These are phyloP conservation scores for Leptopilina myrica DNA, from an alignment of 2,888 invertebrate species.

Conservation along the genomic window DNA sequence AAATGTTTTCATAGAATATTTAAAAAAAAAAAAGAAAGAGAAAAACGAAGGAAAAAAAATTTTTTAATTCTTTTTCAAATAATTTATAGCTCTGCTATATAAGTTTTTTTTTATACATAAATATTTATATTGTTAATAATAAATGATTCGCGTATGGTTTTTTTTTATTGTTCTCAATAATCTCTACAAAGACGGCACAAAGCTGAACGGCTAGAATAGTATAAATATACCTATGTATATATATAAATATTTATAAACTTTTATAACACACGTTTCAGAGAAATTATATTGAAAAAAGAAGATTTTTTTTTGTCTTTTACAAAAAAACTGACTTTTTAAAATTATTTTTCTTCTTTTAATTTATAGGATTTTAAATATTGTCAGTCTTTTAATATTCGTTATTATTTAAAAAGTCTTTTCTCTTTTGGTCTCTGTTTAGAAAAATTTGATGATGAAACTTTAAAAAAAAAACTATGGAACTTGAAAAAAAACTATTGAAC, in stretches of 20 bases:
- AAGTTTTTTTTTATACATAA: slow-evolving; percentile 46
- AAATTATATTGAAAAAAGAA: slow-evolving; percentile 7
- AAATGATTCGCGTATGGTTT: slow-evolving; percentile 50
- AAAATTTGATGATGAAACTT: no score
- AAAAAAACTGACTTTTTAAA: neutral
- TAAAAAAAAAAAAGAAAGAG: neutral
- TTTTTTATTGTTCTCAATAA: slow-evolving; percentile 61
- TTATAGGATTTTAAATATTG: slow-evolving; percentile 46
- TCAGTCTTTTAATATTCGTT: slow-evolving; percentile 53
- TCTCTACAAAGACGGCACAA: slow-evolving; percentile 73
- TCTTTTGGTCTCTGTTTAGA: neutral
- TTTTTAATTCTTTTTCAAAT: neutral
- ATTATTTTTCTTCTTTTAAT: slow-evolving; percentile 26
- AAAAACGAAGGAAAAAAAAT: neutral
- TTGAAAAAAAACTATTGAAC: no score
- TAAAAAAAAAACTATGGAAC: no score
- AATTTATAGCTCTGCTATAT: slow-evolving; percentile 41
- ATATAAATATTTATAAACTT: slow-evolving; percentile 66
- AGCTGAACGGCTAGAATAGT: slow-evolving; percentile 72
- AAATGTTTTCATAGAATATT: no score
- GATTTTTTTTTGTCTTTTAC: no score
- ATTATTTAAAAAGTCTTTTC: slow-evolving; percentile 7
- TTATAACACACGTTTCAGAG: slow-evolving; percentile 68
- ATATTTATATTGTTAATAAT: slow-evolving; percentile 46
- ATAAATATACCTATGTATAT: no score